Evolutionary conservation across 2,888 invertebrate species (phyloP).

Genomic region (Acleris cristana): DNA sequence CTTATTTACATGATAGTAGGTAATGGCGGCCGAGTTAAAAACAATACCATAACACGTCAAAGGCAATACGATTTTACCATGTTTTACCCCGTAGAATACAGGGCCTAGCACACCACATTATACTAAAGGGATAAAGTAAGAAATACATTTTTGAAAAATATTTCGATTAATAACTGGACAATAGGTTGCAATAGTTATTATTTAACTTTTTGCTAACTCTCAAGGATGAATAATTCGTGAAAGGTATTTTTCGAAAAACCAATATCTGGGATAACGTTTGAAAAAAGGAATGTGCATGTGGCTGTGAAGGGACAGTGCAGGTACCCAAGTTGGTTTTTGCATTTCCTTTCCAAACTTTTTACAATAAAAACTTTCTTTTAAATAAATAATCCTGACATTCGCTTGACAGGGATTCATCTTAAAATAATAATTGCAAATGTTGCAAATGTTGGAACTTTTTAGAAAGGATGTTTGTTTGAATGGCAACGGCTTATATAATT

Average conservation of each 20-base stretch:
- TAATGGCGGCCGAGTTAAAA: no score
- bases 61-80: no score
- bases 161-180: slow-evolving; percentile 52
- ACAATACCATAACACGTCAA: no score
- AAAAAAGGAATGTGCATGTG: slow-evolving; percentile 76
- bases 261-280: slow-evolving; percentile 67
- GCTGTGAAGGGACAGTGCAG: slow-evolving; percentile 76
- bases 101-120: no score
- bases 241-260: slow-evolving; percentile 68
- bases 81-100: no score
- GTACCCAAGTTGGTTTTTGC: slow-evolving; percentile 79
- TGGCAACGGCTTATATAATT: slow-evolving; percentile 8
- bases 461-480: slow-evolving; percentile 29
- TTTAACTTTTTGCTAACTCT: slow-evolving; percentile 62
- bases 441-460: slow-evolving; percentile 49
- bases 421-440: slow-evolving; percentile 75
- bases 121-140: no score
- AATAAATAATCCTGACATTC: slow-evolving; percentile 80
- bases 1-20: no score
- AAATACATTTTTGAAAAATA: no score
- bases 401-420: slow-evolving; percentile 78
- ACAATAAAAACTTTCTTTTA: slow-evolving; percentile 84
- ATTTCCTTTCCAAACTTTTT: slow-evolving; percentile 82
- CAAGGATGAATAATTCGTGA: slow-evolving; percentile 56
- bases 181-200: slow-evolving; percentile 58